Conservation (phyloP, 2,888 invertebrate genomes). For the Stenoptilia bipunctidactyla region DNA sequence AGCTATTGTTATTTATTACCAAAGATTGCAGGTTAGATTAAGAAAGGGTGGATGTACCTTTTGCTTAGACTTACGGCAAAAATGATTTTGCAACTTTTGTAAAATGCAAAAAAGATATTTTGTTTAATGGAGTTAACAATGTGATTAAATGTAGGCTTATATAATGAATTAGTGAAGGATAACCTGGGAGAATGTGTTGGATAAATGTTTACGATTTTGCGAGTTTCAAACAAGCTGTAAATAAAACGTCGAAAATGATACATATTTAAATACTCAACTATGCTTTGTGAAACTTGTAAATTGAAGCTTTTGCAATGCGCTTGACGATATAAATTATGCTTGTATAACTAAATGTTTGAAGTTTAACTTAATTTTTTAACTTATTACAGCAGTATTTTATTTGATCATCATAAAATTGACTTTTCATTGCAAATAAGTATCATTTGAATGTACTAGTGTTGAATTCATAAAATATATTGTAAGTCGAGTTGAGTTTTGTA, state of each 20-base stretch:
- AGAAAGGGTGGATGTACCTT: constrained; percentile 40
- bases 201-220: constrained; percentile 12
- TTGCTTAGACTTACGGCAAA: constrained; percentile 55
- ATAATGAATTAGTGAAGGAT: constrained; percentile 10
- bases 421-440: constrained; percentile 23
- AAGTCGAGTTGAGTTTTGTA: constrained; percentile 62
- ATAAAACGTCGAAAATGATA: neutral
- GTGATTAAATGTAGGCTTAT: constrained; percentile 60
- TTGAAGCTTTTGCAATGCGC: neutral
- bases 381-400: neutral
- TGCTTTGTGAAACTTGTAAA: neutral
- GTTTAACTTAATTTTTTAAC: neutral
- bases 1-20: constrained; percentile 61
- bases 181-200: neutral
- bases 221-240: constrained; percentile 14
- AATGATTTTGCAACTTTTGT: constrained; percentile 65
- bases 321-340: neutral
- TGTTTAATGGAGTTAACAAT: constrained; percentile 53
- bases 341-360: neutral
- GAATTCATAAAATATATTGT: constrained; percentile 41
- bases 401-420: neutral
- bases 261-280: neutral
- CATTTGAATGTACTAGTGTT: constrained; percentile 28
- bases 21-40: constrained; percentile 56
- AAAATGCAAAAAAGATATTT: constrained; percentile 51